A percentile compares a stretch with the other conserved stretches of the same genome.
These are phyloP conservation scores for Dipodomys ordii DNA, from an alignment of 2,113 vertebrate species.

Conservation along the genomic window DNA sequence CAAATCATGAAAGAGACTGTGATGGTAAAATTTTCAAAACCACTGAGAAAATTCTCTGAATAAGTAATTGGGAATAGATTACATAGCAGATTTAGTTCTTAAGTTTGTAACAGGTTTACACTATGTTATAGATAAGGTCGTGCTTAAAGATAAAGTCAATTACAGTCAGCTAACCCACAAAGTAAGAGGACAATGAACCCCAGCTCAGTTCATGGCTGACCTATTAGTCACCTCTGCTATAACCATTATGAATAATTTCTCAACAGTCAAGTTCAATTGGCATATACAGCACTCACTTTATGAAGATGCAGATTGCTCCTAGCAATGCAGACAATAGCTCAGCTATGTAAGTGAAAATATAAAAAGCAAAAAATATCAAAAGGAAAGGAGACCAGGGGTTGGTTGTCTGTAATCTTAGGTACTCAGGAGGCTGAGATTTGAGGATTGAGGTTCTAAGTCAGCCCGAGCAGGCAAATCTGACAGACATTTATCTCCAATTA, in stretches of 20 bases:
- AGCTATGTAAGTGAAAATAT: background rate
- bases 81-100: background rate
- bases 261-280: background rate
- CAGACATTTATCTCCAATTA: too few species aligned
- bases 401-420: too few species aligned
- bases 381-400: too few species aligned
- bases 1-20: background rate
- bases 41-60: background rate
- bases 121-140: constrained; percentile 13
- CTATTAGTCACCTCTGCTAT: background rate
- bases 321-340: constrained; percentile 9
- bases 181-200: background rate
- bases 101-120: background rate
- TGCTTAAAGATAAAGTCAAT: background rate
- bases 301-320: constrained; percentile 17
- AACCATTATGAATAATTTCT: constrained; percentile 26
- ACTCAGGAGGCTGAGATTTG: too few species aligned
- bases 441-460: too few species aligned
- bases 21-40: background rate
- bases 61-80: background rate
- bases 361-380: background rate
- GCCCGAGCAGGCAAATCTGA: too few species aligned
- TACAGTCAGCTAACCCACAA: background rate
- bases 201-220: constrained; percentile 24
- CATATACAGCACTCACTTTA: background rate